These are phyloP conservation scores for Ranitomeya variabilis DNA, from an alignment of 2,113 vertebrate genomes.

Conservation along the genomic window DNA sequence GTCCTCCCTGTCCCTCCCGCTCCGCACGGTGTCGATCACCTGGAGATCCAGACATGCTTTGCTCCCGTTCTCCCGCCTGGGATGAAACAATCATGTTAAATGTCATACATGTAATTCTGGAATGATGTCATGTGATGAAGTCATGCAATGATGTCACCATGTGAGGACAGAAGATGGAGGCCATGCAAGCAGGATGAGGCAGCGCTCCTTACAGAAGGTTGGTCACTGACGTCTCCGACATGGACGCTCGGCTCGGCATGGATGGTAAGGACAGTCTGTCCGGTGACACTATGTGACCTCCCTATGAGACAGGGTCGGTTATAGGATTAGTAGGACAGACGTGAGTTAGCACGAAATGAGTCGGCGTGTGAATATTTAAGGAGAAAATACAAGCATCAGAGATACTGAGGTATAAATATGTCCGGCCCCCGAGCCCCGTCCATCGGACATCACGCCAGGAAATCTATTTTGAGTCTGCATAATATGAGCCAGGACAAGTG, in stretches of 20 bases:
- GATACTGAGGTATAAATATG: not conserved
- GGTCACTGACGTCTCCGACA: conserved; percentile 91
- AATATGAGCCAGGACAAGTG: not conserved
- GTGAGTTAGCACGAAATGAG: not conserved
- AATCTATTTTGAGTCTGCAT: conserved; percentile 21
- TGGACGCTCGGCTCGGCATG: conserved; percentile 89
- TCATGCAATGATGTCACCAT: not conserved
- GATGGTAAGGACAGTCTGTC: conserved; percentile 87
- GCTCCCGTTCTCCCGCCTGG: conserved; percentile 91
- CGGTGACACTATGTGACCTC: conserved; percentile 87
- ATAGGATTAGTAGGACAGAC: conserved; percentile 6
- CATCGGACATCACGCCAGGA: not conserved
- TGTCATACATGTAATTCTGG: not conserved
- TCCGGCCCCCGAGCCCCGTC: not conserved
- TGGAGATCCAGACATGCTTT: conserved; percentile 93
- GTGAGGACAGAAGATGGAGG: not conserved
- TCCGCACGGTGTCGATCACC: conserved; percentile 89
- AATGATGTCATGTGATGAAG: not conserved
- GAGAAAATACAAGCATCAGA: no score
- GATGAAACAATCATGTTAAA: no score
- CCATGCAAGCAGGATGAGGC: not conserved
- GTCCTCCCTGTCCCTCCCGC: conserved; percentile 89
- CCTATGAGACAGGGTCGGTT: conserved; percentile 67
- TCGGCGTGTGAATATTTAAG: not conserved
- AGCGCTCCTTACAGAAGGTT: conserved; percentile 87